A percentile compares a stretch with the other conserved stretches of the same genome.
These are phyloP conservation scores for Fissipunctia ypsillon DNA, from an alignment of 2,888 invertebrate species.

Conservation along the genomic window DNA sequence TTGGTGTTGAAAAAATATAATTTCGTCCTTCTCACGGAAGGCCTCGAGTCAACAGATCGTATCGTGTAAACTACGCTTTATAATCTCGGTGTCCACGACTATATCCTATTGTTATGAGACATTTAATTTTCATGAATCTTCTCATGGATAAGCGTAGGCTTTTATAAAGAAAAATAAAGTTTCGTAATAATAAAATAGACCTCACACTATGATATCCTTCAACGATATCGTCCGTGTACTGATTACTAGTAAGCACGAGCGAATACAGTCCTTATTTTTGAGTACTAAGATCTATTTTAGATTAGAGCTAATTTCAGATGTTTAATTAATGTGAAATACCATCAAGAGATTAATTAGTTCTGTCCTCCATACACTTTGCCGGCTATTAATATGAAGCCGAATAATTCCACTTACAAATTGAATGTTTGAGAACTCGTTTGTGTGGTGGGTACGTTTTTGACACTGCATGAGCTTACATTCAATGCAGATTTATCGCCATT, in stretches of 20 bases:
- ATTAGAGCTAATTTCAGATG: conserved; percentile 58
- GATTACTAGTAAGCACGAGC: conserved; percentile 50
- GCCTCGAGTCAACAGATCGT: conserved; percentile 79
- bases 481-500: conserved; percentile 81
- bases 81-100: conserved; percentile 81
- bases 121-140: conserved; percentile 84
- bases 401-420: conserved; percentile 84
- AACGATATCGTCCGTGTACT: conserved; percentile 69
- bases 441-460: conserved; percentile 75
- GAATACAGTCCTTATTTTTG: conserved; percentile 56
- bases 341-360: conserved; percentile 87
- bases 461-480: conserved; percentile 74
- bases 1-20: conserved; percentile 86
- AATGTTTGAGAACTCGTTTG: conserved; percentile 82
- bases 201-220: conserved; percentile 83
- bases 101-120: conserved; percentile 82
- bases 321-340: conserved; percentile 85
- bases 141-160: conserved; percentile 73
- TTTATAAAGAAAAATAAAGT: conserved; percentile 72
- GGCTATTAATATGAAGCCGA: conserved; percentile 85
- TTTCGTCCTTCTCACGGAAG: conserved; percentile 84
- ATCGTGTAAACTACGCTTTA: conserved; percentile 86
- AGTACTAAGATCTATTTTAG: conserved; percentile 59
- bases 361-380: conserved; percentile 85
- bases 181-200: conserved; percentile 78